Percentiles rank a stretch among this genome's conserved stretches.
phyloP scores from a whole-genome alignment of 2,797 vertebrate genomes.

The Sebastes alutus region DNA sequence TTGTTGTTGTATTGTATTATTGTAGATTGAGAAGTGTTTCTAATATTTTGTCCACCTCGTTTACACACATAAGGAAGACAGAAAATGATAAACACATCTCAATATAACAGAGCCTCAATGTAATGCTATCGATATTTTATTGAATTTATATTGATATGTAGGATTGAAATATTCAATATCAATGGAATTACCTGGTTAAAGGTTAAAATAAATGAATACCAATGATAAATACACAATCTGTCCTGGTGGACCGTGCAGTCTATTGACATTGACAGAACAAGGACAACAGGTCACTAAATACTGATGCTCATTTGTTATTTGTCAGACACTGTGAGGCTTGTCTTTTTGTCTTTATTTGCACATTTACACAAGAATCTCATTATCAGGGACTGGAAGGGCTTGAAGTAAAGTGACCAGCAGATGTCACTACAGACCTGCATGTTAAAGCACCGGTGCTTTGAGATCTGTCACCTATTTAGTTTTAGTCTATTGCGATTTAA shows the following conservation, averaged over 20 bases:
- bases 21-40: background rate
- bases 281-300: background rate
- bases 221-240: background rate
- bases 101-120: background rate
- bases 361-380: background rate
- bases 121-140: background rate
- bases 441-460: background rate
- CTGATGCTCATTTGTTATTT: background rate
- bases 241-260: background rate
- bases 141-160: background rate
- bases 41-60: background rate
- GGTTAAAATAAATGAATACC: background rate
- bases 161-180: background rate
- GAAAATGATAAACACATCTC: background rate
- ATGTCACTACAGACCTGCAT: slow-evolving; percentile 38
- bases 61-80: background rate
- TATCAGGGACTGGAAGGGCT: background rate
- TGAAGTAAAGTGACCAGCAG: slow-evolving; percentile 39
- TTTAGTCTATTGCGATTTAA: background rate
- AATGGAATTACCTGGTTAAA: background rate
- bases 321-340: background rate
- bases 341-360: background rate
- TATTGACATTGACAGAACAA: background rate
- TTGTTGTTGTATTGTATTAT: background rate
- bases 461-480: background rate